Conservation (phyloP, 2,113 vertebrate genomes). For the Triplophysa siluroides region DNA sequence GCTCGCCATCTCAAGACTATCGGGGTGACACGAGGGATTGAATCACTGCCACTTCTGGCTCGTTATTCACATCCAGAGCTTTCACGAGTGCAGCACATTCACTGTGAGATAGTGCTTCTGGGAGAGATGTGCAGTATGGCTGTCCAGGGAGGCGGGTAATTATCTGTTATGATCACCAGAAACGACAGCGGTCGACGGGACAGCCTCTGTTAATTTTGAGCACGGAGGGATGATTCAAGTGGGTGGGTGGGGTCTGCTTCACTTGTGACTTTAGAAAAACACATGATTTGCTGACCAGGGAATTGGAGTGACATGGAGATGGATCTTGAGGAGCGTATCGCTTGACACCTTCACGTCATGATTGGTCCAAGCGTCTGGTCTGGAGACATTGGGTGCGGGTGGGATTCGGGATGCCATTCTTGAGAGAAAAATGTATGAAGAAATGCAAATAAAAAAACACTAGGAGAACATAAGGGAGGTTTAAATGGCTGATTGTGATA, state of each 20-base stretch:
- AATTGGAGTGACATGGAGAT: conserved; percentile 32
- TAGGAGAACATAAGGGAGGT: conserved; percentile 48
- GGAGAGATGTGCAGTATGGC: conserved; percentile 60
- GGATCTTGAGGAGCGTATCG: conserved; percentile 21
- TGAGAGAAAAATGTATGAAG: conserved; percentile 33
- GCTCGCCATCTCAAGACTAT: conserved; percentile 63
- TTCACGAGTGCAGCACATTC: conserved; percentile 65
- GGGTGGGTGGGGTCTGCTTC: conserved; percentile 59
- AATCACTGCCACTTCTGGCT: conserved; percentile 70
- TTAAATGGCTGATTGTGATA: conserved; percentile 71
- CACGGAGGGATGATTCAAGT: conserved; percentile 51
- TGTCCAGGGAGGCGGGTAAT: conserved; percentile 68
- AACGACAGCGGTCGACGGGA: conserved; percentile 69
- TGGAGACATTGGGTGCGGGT: conserved; percentile 41
- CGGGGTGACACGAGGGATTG: conserved; percentile 58
- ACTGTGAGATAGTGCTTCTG: conserved; percentile 63
- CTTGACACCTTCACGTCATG: conserved; percentile 22
- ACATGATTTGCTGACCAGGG: conserved; percentile 46
- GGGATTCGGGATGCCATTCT: not conserved
- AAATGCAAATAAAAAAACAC: conserved; percentile 69
- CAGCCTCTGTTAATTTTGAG: conserved; percentile 75
- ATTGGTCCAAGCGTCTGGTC: conserved; percentile 31
- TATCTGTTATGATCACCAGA: conserved; percentile 77
- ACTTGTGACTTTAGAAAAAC: conserved; percentile 69
- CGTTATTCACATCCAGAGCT: conserved; percentile 68